These are phyloP conservation scores for Apodemia mormo DNA, from an alignment of 2,888 invertebrate genomes.

Conservation along the genomic window DNA sequence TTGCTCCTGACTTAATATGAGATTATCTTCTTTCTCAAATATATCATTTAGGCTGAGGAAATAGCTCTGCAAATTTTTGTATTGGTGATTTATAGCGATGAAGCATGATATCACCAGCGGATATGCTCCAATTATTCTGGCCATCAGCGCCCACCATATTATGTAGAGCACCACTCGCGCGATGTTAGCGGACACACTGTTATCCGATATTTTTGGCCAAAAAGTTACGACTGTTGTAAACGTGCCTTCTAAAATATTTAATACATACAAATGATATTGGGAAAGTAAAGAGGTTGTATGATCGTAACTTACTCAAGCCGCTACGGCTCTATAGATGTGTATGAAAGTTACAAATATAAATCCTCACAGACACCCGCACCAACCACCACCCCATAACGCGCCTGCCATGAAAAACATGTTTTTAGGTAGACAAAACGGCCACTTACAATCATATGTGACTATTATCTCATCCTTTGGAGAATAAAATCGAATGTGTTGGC, in stretches of 20 bases:
- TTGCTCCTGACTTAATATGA: slow-evolving; percentile 37
- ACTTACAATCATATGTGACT: too few relatives aligned
- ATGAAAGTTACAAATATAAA: too few relatives aligned
- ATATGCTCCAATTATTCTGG: slow-evolving; percentile 42
- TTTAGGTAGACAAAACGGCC: too few relatives aligned
- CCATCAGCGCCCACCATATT: slow-evolving; percentile 46
- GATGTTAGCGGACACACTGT: slow-evolving; percentile 35
- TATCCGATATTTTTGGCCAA: slow-evolving; percentile 50
- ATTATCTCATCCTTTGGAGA: too few relatives aligned
- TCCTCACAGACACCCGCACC: too few relatives aligned
- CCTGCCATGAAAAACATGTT: too few relatives aligned
- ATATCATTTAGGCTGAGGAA: slow-evolving; percentile 46
- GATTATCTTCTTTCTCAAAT: slow-evolving; percentile 39
- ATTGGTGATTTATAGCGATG: slow-evolving; percentile 49
- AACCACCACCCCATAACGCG: too few relatives aligned
- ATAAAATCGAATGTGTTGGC: too few relatives aligned
- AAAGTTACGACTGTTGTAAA: slow-evolving; percentile 48
- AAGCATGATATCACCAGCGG: slow-evolving; percentile 42
- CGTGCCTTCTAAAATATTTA: slow-evolving; percentile 27
- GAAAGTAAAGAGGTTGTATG: too few relatives aligned
- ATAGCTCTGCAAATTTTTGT: slow-evolving; percentile 49
- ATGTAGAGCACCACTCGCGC: slow-evolving; percentile 42
- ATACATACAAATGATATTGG: background rate
- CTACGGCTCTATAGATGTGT: too few relatives aligned
- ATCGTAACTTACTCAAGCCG: too few relatives aligned